Evolutionary conservation across 2,888 invertebrate species (phyloP).

Genomic region (Athalia cordata): DNA sequence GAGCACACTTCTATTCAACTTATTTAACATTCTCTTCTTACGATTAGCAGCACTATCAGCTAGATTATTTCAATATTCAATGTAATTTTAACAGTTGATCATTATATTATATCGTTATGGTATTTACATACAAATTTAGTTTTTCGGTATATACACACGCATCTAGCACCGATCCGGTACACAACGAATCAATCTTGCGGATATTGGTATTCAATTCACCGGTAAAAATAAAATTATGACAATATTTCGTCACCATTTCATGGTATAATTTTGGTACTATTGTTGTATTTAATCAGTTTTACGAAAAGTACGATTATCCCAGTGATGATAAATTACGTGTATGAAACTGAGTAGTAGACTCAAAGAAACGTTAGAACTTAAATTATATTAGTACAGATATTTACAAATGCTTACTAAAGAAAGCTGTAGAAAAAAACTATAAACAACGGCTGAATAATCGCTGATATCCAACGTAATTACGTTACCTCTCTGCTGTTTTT

Average conservation of each 20-base stretch:
- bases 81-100: slow-evolving; percentile 55
- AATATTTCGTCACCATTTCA: not conserved
- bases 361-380: slow-evolving; percentile 48
- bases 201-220: not conserved
- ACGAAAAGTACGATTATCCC: slow-evolving; percentile 8
- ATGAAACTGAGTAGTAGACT: slow-evolving; percentile 12
- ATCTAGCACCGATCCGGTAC: slow-evolving; percentile 65
- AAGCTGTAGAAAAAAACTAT: slow-evolving; percentile 49
- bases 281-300: not conserved
- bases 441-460: slow-evolving; percentile 51
- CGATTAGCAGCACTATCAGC: slow-evolving; percentile 54
- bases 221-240: slow-evolving; percentile 7
- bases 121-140: slow-evolving; percentile 57
- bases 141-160: slow-evolving; percentile 63
- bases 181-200: slow-evolving; percentile 18
- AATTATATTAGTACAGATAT: slow-evolving; percentile 59
- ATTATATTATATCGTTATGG: slow-evolving; percentile 58
- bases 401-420: slow-evolving; percentile 54
- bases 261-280: slow-evolving; percentile 15
- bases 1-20: slow-evolving; percentile 50
- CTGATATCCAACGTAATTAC: slow-evolving; percentile 48
- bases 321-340: slow-evolving; percentile 16
- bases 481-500: slow-evolving; percentile 24
- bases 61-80: slow-evolving; percentile 55
- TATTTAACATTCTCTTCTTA: slow-evolving; percentile 52